Evolutionary conservation across 2,888 invertebrate genomes (phyloP).

Genomic region (Caenorhabditis uteleia): DNA sequence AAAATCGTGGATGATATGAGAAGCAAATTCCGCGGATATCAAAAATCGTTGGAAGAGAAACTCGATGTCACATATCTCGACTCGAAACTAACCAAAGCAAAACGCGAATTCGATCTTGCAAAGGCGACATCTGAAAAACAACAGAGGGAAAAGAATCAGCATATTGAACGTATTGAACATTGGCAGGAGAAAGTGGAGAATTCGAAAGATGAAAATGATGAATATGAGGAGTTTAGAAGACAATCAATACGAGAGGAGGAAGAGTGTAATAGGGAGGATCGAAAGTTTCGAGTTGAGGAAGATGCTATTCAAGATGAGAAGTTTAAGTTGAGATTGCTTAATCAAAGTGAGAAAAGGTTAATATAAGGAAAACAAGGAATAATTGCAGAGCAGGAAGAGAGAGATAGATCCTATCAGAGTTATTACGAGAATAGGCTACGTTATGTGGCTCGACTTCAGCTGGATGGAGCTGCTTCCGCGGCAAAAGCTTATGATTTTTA

Average conservation of each 20-base stretch:
- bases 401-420: no score
- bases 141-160: background rate
- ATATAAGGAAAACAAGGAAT: no score
- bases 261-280: background rate
- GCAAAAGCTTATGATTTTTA: constrained; percentile 47
- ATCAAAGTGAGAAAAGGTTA: no score
- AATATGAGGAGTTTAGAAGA: constrained; percentile 2
- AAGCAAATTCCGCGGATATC: background rate
- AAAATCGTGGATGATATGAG: background rate
- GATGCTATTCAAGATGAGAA: constrained; percentile 3
- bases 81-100: no score
- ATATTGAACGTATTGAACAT: background rate
- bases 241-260: background rate
- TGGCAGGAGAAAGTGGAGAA: constrained; percentile 5
- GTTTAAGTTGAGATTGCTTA: constrained; percentile 4
- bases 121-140: background rate
- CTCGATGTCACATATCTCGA: no score
- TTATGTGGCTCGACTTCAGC: no score
- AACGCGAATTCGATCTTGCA: constrained; percentile 3
- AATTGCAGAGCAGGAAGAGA: no score
- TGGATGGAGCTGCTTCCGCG: no score
- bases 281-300: constrained; percentile 4
- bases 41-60: no score
- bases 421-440: no score
- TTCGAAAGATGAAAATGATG: constrained; percentile 2